Base-by-base conservation (phyloP, 2,113 vertebrate species). In the Percopsis transmontana region DNA sequence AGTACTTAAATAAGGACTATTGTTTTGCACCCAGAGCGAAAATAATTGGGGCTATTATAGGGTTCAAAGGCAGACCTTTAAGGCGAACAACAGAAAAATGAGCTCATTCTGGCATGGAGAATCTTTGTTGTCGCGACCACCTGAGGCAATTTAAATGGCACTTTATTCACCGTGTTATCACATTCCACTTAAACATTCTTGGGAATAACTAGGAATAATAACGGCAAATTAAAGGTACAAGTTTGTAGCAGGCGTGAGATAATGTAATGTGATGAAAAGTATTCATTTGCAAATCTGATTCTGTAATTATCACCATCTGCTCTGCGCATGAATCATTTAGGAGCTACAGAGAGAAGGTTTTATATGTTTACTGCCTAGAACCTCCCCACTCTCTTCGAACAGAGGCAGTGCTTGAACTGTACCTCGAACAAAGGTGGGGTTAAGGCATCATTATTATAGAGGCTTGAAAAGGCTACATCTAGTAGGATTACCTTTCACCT, bases 231-330 rank as follows among this genome's bases (percentile, higher is more conserved):
- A 58, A 77, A 70, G 54, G 54, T 70, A 51, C 58, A 51, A 54
- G 60, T 47, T 54, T 47, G 42, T 58, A 59, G 57, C 59, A 47
- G 74, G 67, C 68, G 76, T 63, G 58, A 13, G 61, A 72, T 58
- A 65, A 70, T 58, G 27, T 16, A 19, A 33, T 33, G 10, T 15
- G 39, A 55, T 40, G 62, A 27, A 2, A 68, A 68, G 38, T 55
- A 68, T 76, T 61, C 72, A 38, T 70, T 76, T 71, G 72, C 38
- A 51, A 47, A 75, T 73, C 52, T 2, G 52, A 74, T 74, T 74
- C 51, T 60, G 20, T 83, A 81, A 85, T 81, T 85, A 45, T 64
- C 24, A 54, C 81, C 76, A 74, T 87, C 76, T 83, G 84, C 66
- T 55, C 42, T 70, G 48, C 64, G 20, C 39, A 54, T 56, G 27